Evolutionary conservation across 2,797 vertebrate genomes (phyloP).

Genomic region (Synanceia verrucosa): DNA sequence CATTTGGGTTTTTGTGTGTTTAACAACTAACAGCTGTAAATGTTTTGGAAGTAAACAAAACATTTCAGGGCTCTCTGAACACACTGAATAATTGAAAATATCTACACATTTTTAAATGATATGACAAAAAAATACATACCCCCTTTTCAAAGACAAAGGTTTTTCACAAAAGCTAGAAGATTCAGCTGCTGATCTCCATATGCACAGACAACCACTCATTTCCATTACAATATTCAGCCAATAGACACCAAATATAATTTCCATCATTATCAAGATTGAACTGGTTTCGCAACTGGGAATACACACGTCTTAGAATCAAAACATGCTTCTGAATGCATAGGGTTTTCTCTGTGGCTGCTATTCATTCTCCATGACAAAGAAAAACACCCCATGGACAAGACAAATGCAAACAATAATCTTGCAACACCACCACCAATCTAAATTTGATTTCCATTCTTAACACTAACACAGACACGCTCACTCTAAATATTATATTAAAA

Average conservation of each 20-base stretch:
- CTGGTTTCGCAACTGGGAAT: background rate
- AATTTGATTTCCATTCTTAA: background rate
- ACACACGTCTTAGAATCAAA: background rate
- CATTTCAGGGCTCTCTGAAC: background rate
- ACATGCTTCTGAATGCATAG: conserved; percentile 22
- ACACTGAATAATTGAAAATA: conserved; percentile 3
- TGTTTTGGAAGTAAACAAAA: background rate
- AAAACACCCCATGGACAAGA: background rate
- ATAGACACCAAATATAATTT: background rate
- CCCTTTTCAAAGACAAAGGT: background rate
- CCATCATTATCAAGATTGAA: conserved; percentile 10
- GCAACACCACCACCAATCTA: background rate
- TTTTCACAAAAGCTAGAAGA: background rate
- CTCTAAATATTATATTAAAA: background rate
- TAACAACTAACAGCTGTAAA: conserved; percentile 2
- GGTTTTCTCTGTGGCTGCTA: background rate
- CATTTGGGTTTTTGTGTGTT: background rate
- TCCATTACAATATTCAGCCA: conserved; percentile 19
- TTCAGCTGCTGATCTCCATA: background rate
- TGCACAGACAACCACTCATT: background rate
- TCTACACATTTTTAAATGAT: background rate
- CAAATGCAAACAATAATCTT: background rate
- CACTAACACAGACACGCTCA: background rate
- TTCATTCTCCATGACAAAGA: background rate
- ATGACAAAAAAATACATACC: background rate